Base-by-base conservation (phyloP, 2,113 vertebrate species). In the Sylvietta virens region DNA sequence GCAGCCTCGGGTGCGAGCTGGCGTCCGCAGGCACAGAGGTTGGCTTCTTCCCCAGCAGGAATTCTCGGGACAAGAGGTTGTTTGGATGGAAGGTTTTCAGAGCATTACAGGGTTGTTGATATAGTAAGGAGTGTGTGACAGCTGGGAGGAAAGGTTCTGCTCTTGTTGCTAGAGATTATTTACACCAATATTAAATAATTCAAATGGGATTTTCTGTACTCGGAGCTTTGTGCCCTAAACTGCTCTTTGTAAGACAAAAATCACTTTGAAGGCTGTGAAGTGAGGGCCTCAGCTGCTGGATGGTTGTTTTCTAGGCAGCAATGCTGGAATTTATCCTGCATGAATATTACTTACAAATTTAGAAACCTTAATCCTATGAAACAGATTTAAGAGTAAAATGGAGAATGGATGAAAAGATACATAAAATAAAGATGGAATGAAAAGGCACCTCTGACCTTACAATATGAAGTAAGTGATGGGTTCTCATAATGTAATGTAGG, bases 161-260 rank as follows among this genome's bases (percentile, higher is more conserved):
- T 90, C 92, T 76, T 88, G 82, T 97, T 95, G 88, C 76, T 81
- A 16, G 82, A 92, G 92, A 94, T 93, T 95, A 91, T 96, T 96
- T 96, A 86, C 93, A 95, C 72, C 70, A 57, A 71, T 84, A 95
- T 96, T 96, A 96, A 96, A 94, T 96, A 96, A 96, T 93, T 96
- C 82, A 96, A 88, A 78, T 79, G 77, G 80, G 92, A 91, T 95
- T 96, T 95, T 95, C 89, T 95, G 94, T 96, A 53, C 86, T 92
- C 0, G 0, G 72, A 86, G 88, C 67, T 90, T 90, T 86, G 61
- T 94, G 91, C 44, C 77, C 57, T 84, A 28, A 78, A 83, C 81
- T 92, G 76, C 60, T 95, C 60, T 92, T 92, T 83, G 65, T 74
- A 76, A 94, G 89, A 60, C 5, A 35, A 57, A 91, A 94, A 85